phyloP scores from a whole-genome alignment of 2,113 vertebrate genomes.

The Oryzias celebensis region DNA sequence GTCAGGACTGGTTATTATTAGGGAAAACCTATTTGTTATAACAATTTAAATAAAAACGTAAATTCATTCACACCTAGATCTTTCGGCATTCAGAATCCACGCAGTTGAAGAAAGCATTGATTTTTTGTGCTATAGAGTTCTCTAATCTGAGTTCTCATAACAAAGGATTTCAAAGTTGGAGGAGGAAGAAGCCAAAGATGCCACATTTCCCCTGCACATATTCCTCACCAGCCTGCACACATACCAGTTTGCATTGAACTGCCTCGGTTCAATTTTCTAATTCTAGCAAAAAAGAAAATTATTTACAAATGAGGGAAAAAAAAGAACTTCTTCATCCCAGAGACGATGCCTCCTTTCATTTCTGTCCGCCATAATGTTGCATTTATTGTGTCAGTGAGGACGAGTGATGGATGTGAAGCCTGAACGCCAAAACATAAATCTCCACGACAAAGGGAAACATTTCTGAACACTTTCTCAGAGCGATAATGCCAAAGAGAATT shows the following conservation, averaged over 20 bases:
- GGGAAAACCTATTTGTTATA: too few species aligned
- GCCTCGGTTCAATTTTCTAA: constrained; percentile 51
- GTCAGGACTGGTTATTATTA: too few species aligned
- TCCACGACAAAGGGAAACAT: constrained; percentile 13
- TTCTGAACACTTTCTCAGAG: constrained; percentile 32
- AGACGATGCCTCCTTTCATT: constrained; percentile 5
- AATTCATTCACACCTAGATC: too few species aligned
- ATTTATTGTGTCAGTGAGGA: constrained; percentile 31
- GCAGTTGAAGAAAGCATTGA: too few species aligned
- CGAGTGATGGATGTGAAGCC: constrained; percentile 53
- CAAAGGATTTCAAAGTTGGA: too few species aligned
- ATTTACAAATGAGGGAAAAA: constrained; percentile 5
- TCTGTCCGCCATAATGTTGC: constrained; percentile 15
- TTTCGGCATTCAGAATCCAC: too few species aligned
- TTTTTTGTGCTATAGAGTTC: too few species aligned
- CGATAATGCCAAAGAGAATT: constrained; percentile 25
- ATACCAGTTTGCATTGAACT: constrained; percentile 43
- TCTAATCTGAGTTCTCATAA: too few species aligned
- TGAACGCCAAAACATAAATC: constrained; percentile 30
- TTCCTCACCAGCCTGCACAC: constrained; percentile 40
- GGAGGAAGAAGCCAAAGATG: not conserved
- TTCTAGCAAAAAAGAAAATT: constrained; percentile 55
- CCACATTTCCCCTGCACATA: constrained; percentile 24
- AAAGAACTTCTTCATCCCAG: not conserved
- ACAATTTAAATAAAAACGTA: too few species aligned